phyloP scores from a whole-genome alignment of 2,113 vertebrate genomes.

The Hyla sarda region DNA sequence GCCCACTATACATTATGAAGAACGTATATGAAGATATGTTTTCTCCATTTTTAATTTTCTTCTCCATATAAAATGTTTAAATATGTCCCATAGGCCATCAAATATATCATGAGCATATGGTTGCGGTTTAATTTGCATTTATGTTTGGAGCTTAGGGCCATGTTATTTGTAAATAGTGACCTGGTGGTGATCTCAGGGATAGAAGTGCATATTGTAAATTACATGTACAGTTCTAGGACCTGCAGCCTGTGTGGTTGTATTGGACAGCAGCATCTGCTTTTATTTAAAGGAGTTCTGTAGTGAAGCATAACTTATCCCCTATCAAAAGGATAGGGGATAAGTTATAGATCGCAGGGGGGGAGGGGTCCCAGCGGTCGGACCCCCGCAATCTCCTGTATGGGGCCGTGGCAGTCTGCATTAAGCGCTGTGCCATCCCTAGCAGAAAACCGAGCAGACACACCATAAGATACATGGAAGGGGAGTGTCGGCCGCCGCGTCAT shows the following conservation, averaged over 20 bases:
- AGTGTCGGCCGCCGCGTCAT: too few relatives aligned
- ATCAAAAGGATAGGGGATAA: too few relatives aligned
- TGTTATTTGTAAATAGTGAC: background rate
- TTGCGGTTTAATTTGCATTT: background rate
- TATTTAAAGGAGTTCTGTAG: too few relatives aligned
- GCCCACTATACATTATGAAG: slow-evolving; percentile 53
- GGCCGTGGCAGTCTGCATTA: too few relatives aligned
- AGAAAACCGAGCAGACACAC: too few relatives aligned
- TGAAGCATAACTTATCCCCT: too few relatives aligned
- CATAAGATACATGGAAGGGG: too few relatives aligned
- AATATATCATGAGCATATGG: background rate
- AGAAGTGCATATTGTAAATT: background rate
- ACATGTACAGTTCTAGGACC: background rate
- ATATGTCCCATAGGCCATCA: background rate
- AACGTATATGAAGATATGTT: background rate
- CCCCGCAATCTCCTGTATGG: too few relatives aligned
- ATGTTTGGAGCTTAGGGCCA: background rate
- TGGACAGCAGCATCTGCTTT: background rate
- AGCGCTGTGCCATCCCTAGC: too few relatives aligned
- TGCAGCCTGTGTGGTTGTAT: background rate
- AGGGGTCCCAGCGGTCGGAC: too few relatives aligned
- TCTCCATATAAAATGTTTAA: slow-evolving; percentile 4
- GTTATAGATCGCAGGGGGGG: too few relatives aligned
- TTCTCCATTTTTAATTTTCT: background rate
- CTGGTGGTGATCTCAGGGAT: background rate